Conservation (phyloP, 2,888 invertebrate genomes). For the Pterobdella sp. region DNA sequence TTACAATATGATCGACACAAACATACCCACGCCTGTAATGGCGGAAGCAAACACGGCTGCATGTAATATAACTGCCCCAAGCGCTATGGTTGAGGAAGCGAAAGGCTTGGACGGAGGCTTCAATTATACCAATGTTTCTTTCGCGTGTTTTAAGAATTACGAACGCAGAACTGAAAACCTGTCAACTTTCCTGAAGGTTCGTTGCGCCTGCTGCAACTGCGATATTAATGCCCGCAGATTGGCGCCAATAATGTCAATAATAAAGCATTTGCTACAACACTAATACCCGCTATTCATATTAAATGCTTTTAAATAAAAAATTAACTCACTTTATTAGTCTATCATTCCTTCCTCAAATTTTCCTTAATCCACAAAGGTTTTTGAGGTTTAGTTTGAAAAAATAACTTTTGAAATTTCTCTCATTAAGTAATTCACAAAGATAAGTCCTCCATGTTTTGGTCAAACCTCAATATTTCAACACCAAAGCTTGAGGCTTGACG, state of each 20-base stretch:
- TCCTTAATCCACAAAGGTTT: too few relatives aligned
- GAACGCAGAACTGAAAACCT: background rate
- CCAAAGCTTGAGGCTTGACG: too few relatives aligned
- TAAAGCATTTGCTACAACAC: too few relatives aligned
- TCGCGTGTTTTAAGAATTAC: conserved; percentile 19
- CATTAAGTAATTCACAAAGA: too few relatives aligned
- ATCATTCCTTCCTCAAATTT: too few relatives aligned
- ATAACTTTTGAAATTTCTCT: too few relatives aligned
- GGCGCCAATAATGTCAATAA: too few relatives aligned
- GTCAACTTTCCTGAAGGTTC: background rate
- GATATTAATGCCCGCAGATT: background rate
- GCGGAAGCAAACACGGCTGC: background rate
- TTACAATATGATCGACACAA: background rate
- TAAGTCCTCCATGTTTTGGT: too few relatives aligned
- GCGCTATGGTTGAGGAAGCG: background rate
- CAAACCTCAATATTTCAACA: too few relatives aligned
- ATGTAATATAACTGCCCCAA: background rate
- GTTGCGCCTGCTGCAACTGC: background rate
- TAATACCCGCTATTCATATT: background rate
- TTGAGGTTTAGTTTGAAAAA: too few relatives aligned
- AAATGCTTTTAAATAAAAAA: background rate
- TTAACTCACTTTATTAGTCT: too few relatives aligned
- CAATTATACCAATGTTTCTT: background rate
- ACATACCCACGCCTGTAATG: background rate
- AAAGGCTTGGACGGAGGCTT: background rate